Percentiles rank a stretch among this genome's conserved stretches.
phyloP scores from a whole-genome alignment of 2,888 invertebrate species.

The Cheilosia vulpina region DNA sequence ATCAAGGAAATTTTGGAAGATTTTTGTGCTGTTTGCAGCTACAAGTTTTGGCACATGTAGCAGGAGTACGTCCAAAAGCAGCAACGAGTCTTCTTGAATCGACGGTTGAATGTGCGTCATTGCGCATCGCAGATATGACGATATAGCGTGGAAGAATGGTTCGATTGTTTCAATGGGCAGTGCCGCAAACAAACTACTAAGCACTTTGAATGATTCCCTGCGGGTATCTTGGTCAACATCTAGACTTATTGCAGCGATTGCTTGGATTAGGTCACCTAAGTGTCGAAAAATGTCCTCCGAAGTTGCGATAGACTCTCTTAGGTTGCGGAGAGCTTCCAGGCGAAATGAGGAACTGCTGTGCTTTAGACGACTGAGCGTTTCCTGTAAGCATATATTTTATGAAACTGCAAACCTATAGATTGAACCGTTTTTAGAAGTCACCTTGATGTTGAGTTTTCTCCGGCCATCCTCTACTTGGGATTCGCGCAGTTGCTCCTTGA shows the following conservation, averaged over 20 bases:
- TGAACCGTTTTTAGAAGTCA: conserved; percentile 8
- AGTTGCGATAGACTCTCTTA: conserved; percentile 83
- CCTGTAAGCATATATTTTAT: conserved; percentile 76
- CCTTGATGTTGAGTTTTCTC: conserved; percentile 87
- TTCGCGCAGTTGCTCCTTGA: conserved; percentile 89
- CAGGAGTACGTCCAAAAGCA: conserved; percentile 91
- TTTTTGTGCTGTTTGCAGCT: conserved; percentile 87
- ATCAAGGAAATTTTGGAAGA: conserved; percentile 91
- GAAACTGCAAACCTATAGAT: not conserved
- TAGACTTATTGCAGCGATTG: conserved; percentile 87
- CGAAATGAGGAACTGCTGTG: conserved; percentile 84
- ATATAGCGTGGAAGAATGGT: conserved; percentile 91
- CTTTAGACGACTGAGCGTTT: conserved; percentile 84
- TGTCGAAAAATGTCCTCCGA: conserved; percentile 84
- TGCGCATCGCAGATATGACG: conserved; percentile 92
- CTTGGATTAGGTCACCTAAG: conserved; percentile 88
- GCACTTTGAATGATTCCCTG: conserved; percentile 84
- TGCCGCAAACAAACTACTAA: conserved; percentile 81
- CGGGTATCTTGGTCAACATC: conserved; percentile 88
- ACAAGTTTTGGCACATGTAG: conserved; percentile 87
- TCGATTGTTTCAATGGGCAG: conserved; percentile 76
- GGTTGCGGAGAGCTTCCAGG: conserved; percentile 79
- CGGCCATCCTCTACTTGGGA: conserved; percentile 89
- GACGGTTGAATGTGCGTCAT: conserved; percentile 94
- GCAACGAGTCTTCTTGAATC: conserved; percentile 93